Evolutionary conservation across 1,140 invertebrate species (phyloP), one percentile per base, ranked within the genome.

Genomic region (Brachionus asplanchnoidis): DNA sequence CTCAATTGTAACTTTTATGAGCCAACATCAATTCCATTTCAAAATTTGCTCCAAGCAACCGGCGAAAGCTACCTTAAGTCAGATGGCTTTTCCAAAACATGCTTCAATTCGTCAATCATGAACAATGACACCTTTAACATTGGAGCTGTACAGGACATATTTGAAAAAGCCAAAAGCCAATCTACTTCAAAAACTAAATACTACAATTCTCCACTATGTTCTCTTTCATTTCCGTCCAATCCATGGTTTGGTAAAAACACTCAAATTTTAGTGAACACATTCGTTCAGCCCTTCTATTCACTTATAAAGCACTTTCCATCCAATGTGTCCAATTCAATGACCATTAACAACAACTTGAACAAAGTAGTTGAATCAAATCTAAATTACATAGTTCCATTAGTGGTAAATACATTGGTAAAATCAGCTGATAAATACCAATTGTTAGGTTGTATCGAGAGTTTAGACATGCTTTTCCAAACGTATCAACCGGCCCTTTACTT

Each of bases 401-500:
- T 82, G 26, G 40, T 17, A 3, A 68, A 82, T 42, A 60, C 53
- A 9, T 44, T 82, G 20, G 23, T 68, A 2, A 82, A 66, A 8
- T 42, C 79, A 6, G 42, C 28, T 44, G 79, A 82, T 23, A 36
- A 46, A 36, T 68, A 82, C 26, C 79, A 42, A 68, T 66, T 82
- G 23, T 60, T 82, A 36, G 79, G 79, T 26, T 65, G 53, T 28
- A 44, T 82, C 2, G 79, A 82, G 53, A 28, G 79, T 36, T 42
- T 82, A 44, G 79, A 82, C 53, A 42, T 65, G 7, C 23, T 82
- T 23, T 65, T 82, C 20, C 53, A 68, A 82, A 65, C 79, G 12
- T 82, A 82, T 68, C 65, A 60, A 44, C 79, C 79, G 23, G 79
- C 53, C 65, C 50, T 82, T 44, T 82, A 36, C 60, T 82, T n/a